Conservation (phyloP, 2,888 invertebrate genomes). For the Lagria hirta region DNA sequence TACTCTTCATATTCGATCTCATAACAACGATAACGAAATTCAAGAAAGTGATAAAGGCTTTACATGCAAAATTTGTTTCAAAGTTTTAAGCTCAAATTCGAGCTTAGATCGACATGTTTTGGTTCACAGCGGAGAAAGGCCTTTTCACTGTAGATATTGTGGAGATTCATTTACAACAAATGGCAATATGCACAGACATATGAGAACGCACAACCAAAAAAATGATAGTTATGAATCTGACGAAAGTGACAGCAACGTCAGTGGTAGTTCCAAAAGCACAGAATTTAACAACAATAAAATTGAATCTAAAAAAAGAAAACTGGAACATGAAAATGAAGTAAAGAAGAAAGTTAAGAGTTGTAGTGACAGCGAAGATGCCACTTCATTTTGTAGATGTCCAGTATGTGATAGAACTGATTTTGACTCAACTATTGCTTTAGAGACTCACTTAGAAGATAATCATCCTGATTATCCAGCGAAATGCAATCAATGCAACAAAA, state of each 20-base stretch:
- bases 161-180: slow-evolving; percentile 81
- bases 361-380: slow-evolving; percentile 17
- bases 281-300: slow-evolving; percentile 53
- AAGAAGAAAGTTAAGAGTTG: slow-evolving; percentile 22
- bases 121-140: slow-evolving; percentile 78
- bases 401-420: slow-evolving; percentile 67
- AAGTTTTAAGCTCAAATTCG: slow-evolving; percentile 75
- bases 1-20: slow-evolving; percentile 68
- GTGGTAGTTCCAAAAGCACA: slow-evolving; percentile 47
- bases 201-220: slow-evolving; percentile 68
- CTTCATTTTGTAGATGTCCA: slow-evolving; percentile 58
- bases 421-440: slow-evolving; percentile 59
- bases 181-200: slow-evolving; percentile 83
- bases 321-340: slow-evolving; percentile 28
- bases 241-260: slow-evolving; percentile 57
- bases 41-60: slow-evolving; percentile 55
- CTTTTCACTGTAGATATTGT: slow-evolving; percentile 77
- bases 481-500: slow-evolving; percentile 70
- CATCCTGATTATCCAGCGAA: slow-evolving; percentile 69
- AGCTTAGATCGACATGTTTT: slow-evolving; percentile 78
- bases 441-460: slow-evolving; percentile 65
- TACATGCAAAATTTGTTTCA: slow-evolving; percentile 67
- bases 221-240: slow-evolving; percentile 64
- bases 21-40: slow-evolving; percentile 59
- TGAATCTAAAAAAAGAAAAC: slow-evolving; percentile 49